Evolutionary conservation across 2,888 invertebrate species (phyloP).

Genomic region (Chymomyza amoena): DNA sequence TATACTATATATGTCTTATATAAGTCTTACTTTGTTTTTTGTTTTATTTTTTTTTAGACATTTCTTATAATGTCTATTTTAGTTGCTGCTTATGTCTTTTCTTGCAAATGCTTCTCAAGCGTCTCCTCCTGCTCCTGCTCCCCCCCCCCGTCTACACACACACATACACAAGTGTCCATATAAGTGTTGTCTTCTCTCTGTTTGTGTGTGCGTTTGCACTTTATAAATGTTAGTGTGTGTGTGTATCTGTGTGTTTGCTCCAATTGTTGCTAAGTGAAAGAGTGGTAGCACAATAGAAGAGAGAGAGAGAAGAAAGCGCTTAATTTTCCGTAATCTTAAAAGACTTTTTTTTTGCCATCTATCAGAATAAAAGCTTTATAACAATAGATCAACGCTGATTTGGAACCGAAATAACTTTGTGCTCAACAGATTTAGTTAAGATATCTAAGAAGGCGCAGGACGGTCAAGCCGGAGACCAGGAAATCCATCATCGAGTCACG

Average conservation of each 20-base stretch:
- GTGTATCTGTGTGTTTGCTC: slow-evolving; percentile 41
- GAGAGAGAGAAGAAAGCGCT: not conserved
- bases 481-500: no score
- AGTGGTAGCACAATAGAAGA: slow-evolving; percentile 22
- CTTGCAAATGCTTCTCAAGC: slow-evolving; percentile 46
- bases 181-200: not conserved
- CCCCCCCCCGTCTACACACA: not conserved
- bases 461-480: no score
- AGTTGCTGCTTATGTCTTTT: slow-evolving; percentile 59
- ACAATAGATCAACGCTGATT: no score
- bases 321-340: not conserved
- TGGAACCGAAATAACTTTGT: no score
- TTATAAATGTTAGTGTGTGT: slow-evolving; percentile 35
- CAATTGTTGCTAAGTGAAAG: slow-evolving; percentile 62
- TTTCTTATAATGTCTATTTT: slow-evolving; percentile 71
- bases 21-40: slow-evolving; percentile 8
- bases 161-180: slow-evolving; percentile 1
- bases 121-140: no score
- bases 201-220: slow-evolving; percentile 66
- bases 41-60: slow-evolving; percentile 22
- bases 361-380: not conserved
- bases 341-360: not conserved
- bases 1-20: not conserved
- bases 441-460: no score
- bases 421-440: no score